A percentile compares a stretch with the other conserved stretches of the same genome.
Conservation (phyloP, 2,888 invertebrate genomes). For the Protodeltote pygarga region DNA sequence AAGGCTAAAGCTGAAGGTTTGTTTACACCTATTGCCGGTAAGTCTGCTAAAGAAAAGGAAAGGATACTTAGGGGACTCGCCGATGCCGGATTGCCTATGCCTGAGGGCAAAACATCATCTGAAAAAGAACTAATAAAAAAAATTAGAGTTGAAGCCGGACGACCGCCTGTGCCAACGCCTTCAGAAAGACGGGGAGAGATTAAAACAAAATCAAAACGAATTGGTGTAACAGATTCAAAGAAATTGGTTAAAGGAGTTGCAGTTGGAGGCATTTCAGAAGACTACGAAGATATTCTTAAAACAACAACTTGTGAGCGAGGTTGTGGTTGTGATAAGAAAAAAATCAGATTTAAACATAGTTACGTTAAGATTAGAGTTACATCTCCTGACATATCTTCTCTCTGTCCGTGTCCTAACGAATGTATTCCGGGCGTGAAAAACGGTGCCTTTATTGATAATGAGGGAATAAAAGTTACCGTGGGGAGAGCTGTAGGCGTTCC, state of each 20-base stretch:
- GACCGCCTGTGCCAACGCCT: slow-evolving; percentile 52
- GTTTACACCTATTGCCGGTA: slow-evolving; percentile 60
- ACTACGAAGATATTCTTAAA: slow-evolving; percentile 66
- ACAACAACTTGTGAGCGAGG: slow-evolving; percentile 70
- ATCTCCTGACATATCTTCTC: slow-evolving; percentile 72
- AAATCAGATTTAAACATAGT: slow-evolving; percentile 76
- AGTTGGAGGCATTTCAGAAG: slow-evolving; percentile 43
- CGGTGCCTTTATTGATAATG: slow-evolving; percentile 70
- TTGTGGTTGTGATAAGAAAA: slow-evolving; percentile 76
- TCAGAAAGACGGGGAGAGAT: slow-evolving; percentile 59
- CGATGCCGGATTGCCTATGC: slow-evolving; percentile 60
- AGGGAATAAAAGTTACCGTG: slow-evolving; percentile 75
- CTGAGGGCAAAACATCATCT: slow-evolving; percentile 61
- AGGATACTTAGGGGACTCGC: slow-evolving; percentile 60
- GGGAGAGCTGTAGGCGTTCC: slow-evolving; percentile 67
- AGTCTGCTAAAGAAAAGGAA: slow-evolving; percentile 57
- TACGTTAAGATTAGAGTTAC: slow-evolving; percentile 76
- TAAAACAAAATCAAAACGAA: slow-evolving; percentile 57
- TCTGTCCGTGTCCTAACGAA: slow-evolving; percentile 73
- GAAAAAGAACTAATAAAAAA: slow-evolving; percentile 62
- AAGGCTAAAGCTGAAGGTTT: slow-evolving; percentile 62
- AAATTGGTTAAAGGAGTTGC: slow-evolving; percentile 47
- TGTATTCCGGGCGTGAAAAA: slow-evolving; percentile 70
- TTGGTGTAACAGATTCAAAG: slow-evolving; percentile 46
- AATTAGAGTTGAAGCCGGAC: slow-evolving; percentile 47